Percentiles rank a stretch among this genome's conserved stretches.
These are phyloP conservation scores for Diploptera punctata DNA, from an alignment of 2,888 invertebrate genomes.

Conservation along the genomic window DNA sequence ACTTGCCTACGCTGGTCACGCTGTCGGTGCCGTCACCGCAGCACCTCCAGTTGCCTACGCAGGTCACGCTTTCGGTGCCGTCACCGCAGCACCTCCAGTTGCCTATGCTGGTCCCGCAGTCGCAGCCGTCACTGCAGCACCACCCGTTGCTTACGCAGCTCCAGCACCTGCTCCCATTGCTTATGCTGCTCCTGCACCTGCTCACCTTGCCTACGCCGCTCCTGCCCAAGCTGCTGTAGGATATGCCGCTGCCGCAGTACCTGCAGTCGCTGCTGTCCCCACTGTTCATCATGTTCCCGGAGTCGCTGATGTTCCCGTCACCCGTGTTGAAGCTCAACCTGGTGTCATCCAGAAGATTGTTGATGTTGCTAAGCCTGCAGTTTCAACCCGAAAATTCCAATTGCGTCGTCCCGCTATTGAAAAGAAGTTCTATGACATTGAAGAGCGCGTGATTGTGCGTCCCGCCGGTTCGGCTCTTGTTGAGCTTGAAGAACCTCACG, in stretches of 20 bases:
- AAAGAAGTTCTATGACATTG: constrained; percentile 69
- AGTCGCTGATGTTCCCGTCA: constrained; percentile 57
- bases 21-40: neutral
- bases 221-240: constrained; percentile 30
- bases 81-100: too few relatives aligned
- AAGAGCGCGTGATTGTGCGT: constrained; percentile 64
- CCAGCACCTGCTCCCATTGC: constrained; percentile 37
- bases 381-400: constrained; percentile 63
- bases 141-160: constrained; percentile 36
- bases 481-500: constrained; percentile 64
- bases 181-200: constrained; percentile 31
- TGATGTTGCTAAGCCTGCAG: constrained; percentile 64
- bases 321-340: constrained; percentile 59
- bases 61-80: constrained; percentile 32
- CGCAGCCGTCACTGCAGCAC: constrained; percentile 4
- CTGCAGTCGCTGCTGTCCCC: constrained; percentile 44
- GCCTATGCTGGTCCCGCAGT: constrained; percentile 25
- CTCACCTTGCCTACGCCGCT: constrained; percentile 39
- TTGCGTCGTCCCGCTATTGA: constrained; percentile 66
- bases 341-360: constrained; percentile 61
- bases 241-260: constrained; percentile 36
- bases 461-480: constrained; percentile 67
- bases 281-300: constrained; percentile 51
- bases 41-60: too few relatives aligned
- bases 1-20: constrained; percentile 50